These are phyloP conservation scores for Brachypalpus laphriformis DNA, from an alignment of 2,888 invertebrate genomes.

Conservation along the genomic window DNA sequence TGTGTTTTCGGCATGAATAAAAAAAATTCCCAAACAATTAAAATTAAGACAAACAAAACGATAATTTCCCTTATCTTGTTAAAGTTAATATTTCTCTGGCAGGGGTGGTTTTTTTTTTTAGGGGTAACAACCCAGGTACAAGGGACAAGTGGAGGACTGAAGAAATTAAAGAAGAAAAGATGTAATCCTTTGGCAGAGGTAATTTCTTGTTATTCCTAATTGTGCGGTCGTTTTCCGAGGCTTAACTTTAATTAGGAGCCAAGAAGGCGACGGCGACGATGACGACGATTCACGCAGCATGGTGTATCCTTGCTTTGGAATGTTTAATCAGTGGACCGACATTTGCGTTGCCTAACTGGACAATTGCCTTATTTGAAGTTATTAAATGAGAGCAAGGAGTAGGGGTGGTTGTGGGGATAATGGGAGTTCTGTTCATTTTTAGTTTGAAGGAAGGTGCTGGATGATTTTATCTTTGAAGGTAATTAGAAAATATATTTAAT, in stretches of 20 bases:
- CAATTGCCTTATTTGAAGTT: constrained; percentile 73
- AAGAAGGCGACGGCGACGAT: constrained; percentile 74
- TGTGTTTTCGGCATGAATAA: constrained; percentile 17
- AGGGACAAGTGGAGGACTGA: constrained; percentile 8
- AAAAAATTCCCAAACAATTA: constrained; percentile 67
- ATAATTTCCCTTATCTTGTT: constrained; percentile 69
- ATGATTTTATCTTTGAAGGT: constrained; percentile 39
- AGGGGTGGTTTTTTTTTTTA: neutral
- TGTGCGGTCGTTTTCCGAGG: constrained; percentile 77
- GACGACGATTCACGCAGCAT: constrained; percentile 25
- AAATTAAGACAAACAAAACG: constrained; percentile 71
- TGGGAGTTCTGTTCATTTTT: constrained; percentile 56
- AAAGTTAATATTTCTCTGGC: constrained; percentile 51
- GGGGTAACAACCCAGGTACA: neutral
- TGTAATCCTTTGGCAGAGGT: constrained; percentile 75
- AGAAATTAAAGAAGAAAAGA: constrained; percentile 71
- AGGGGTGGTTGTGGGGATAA: constrained; percentile 8
- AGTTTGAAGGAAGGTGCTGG: constrained; percentile 2
- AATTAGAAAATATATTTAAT: constrained; percentile 55
- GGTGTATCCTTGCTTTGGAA: constrained; percentile 2
- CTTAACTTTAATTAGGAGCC: constrained; percentile 82
- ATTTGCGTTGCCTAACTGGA: constrained; percentile 64
- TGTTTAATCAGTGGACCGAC: constrained; percentile 39
- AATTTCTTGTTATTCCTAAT: constrained; percentile 82
- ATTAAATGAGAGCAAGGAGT: constrained; percentile 37